Evolutionary conservation across 2,888 invertebrate species (phyloP).

Genomic region (Drosophila atripex): DNA sequence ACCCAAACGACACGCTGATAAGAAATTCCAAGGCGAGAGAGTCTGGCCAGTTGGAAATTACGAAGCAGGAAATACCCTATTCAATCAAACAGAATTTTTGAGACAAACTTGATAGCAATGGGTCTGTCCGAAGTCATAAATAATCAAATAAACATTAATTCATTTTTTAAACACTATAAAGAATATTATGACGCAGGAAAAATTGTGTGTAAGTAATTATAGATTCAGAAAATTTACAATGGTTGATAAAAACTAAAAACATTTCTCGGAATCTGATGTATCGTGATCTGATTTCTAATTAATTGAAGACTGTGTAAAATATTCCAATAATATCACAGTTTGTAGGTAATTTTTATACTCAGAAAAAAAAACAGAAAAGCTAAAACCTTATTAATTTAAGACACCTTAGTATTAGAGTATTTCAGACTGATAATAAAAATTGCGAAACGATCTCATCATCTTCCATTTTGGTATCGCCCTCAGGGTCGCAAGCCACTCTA

Average conservation of each 20-base stretch:
- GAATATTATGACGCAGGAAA: neutral
- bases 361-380: too few relatives aligned
- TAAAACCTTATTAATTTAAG: too few relatives aligned
- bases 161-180: neutral
- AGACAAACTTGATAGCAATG: neutral
- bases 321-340: neutral
- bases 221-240: neutral
- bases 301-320: neutral
- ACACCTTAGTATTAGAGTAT: neutral
- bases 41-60: neutral
- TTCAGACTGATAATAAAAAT: slow-evolving; percentile 20
- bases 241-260: neutral
- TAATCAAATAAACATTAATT: neutral
- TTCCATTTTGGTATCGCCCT: slow-evolving; percentile 6
- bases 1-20: slow-evolving; percentile 14
- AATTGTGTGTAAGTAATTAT: neutral
- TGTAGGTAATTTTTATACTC: too few relatives aligned
- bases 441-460: slow-evolving; percentile 6
- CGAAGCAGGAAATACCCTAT: slow-evolving; percentile 4
- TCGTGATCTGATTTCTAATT: neutral
- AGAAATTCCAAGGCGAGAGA: slow-evolving; percentile 1
- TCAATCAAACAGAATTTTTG: neutral
- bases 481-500: slow-evolving; percentile 85
- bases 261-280: neutral
- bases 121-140: neutral